Base-by-base conservation (phyloP, 2,113 vertebrate genomes). In the Platichthys stellatus region DNA sequence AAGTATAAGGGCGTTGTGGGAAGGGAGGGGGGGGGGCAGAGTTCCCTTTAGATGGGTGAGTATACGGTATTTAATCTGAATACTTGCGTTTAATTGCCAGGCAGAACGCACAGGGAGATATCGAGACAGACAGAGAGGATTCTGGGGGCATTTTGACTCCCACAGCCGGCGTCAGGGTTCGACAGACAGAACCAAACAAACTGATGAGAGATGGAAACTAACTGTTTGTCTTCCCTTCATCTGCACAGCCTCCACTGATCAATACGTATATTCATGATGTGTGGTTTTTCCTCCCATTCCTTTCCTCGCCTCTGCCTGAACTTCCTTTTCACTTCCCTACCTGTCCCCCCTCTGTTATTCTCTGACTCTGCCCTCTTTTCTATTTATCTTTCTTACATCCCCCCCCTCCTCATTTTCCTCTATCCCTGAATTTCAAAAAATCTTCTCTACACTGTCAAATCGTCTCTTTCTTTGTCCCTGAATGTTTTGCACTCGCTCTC, bases 201-300 rank as follows among this genome's bases (percentile, higher is more conserved):
- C 60, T 74, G 59, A 71, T 65, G 72, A 78, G 64, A 61, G 53
- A 71, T 43, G 58, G 60, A 80, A 80, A 53, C 57, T 64, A 78
- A 62, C 13, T 66, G 62, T 66, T 83, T 70, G 47, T 78, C 17
- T 28, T 73, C 67, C 20, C 26, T 81, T 74, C 64, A 58, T 63
- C 40, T 63, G 63, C 60, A 23, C 38, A 78, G 28, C 70, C 58
- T 61, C 73, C 38, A 49, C 72, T 83, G 61, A 89, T 88, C 83
- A 83, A 86, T 73, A 74, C 38, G 20, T 49, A 17, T 64, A 17
- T 64, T 86, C 66, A 24, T 70, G 38, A 69, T 68, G 57, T 69
- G 69, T 73, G 65, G 11, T 49, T 76, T 31, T 74, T 67, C 64
- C 75, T 69, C 51, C 72, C 12, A 5, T 59, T 11, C 53, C 67